A percentile compares a stretch with the other conserved stretches of the same genome.
phyloP scores from a whole-genome alignment of 2,113 vertebrate species.

The Mirounga angustirostris region DNA sequence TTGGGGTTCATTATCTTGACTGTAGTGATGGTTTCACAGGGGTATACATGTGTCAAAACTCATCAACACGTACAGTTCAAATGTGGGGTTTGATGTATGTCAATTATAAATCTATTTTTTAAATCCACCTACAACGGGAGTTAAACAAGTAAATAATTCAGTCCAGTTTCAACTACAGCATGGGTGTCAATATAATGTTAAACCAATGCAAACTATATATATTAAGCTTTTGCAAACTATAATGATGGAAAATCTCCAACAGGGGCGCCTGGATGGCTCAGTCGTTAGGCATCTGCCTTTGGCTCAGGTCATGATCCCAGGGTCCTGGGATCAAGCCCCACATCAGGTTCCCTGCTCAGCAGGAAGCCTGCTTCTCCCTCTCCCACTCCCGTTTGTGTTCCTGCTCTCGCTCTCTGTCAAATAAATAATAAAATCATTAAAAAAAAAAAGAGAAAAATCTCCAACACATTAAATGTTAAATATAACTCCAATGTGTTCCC shows the following conservation, averaged over 20 bases:
- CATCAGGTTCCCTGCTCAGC: no score
- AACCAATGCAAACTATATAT: background rate
- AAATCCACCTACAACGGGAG: background rate
- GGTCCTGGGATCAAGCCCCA: no score
- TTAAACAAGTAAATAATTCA: background rate
- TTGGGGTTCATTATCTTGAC: background rate
- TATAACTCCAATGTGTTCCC: background rate
- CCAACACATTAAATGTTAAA: background rate
- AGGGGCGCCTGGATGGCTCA: no score
- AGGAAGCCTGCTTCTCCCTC: no score
- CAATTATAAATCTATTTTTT: background rate
- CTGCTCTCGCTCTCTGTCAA: no score
- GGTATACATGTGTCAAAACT: background rate
- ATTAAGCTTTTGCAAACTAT: background rate
- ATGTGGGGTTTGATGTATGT: background rate
- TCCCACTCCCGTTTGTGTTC: no score
- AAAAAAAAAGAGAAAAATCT: background rate
- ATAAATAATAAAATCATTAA: no score
- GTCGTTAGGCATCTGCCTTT: no score
- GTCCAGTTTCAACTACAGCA: background rate
- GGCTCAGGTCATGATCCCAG: no score
- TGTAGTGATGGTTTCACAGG: background rate
- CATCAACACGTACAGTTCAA: background rate
- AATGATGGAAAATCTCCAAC: background rate
- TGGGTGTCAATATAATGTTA: background rate